Percentiles rank a stretch among this genome's conserved stretches.
phyloP scores from a whole-genome alignment of 1,140 invertebrate species.

The Hycleus cichorii region DNA sequence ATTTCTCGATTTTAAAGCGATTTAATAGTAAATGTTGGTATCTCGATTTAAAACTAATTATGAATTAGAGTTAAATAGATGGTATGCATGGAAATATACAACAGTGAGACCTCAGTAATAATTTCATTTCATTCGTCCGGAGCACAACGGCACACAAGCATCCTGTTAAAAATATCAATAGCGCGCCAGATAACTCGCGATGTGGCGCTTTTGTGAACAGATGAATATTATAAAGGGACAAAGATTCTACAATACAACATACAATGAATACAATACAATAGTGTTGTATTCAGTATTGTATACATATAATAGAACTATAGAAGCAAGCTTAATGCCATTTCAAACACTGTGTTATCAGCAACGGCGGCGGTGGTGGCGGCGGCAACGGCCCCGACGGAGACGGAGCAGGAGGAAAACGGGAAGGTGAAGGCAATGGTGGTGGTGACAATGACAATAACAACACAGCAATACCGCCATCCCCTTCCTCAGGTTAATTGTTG shows the following conservation, averaged over 20 bases:
- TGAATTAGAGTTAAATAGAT: background rate
- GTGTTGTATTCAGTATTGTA: constrained; percentile 40
- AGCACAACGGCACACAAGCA: constrained; percentile 10
- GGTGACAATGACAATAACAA: no score
- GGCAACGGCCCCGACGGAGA: constrained; percentile 9
- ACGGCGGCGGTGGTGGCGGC: constrained; percentile 14
- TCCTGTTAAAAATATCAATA: constrained; percentile 39
- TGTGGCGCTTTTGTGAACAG: constrained; percentile 40
- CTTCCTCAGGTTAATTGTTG: no score
- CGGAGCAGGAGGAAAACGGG: background rate
- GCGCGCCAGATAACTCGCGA: constrained; percentile 40
- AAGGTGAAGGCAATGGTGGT: background rate
- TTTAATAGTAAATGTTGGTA: no score
- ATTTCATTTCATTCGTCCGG: background rate
- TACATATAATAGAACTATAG: constrained; percentile 43
- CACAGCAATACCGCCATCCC: no score
- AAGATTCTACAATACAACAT: constrained; percentile 38
- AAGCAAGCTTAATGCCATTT: constrained; percentile 43
- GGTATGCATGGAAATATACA: no score
- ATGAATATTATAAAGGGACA: constrained; percentile 44
- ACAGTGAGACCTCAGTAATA: no score
- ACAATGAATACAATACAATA: constrained; percentile 40
- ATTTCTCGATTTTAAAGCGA: no score
- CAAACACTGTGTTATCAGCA: constrained; percentile 41
- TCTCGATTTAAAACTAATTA: no score